Evolutionary conservation across 2,888 invertebrate genomes (phyloP), one percentile per base, ranked within the genome.

Genomic region (Callosobruchus maculatus): DNA sequence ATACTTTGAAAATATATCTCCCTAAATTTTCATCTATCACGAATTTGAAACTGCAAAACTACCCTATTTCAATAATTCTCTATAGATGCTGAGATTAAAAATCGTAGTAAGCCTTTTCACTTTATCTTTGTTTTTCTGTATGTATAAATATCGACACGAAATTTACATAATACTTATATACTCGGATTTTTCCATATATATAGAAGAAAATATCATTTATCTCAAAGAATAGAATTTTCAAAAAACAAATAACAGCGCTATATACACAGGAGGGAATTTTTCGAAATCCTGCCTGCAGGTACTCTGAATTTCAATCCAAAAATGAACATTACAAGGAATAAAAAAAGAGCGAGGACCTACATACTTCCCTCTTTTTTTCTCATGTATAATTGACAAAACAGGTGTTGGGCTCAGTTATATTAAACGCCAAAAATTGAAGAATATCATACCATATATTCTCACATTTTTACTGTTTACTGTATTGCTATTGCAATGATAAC

Each of bases 161-260:
- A 82, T 84, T 81, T 83, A 83, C 83, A 83, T 82, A 83, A 82
- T 81, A 81, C 80, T 80, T 79, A 77, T 77, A 72, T 76, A 71
- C 66, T 71, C 20, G 26, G 49, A 21, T n/a, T 67, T 73, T 80
- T 80, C 79, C 76, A 75, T 74, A 76, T 76, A 77, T 77, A 77
- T 79, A 80, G 77, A 78, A 80, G 79, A 81, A 80, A 77, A 78
- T 80, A 76, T 79, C 79, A 78, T 78, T 74, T 74, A 72, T 80
- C 81, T 84, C 81, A 83, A 83, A 85, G 84, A 85, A 86, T 85
- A 86, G 84, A 85, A 84, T 84, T 83, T 67, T 85, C 79, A 83
- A 84, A 85, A 80, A 82, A 80, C 78, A 82, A 83, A 84, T 81
- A 84, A 84, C 84, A 83, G 83, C 67, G 67, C 83, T 85, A 85